Evolutionary conservation across 2,113 vertebrate genomes (phyloP), one percentile per base, ranked within the genome.

Genomic region (Paedocypris sp.): DNA sequence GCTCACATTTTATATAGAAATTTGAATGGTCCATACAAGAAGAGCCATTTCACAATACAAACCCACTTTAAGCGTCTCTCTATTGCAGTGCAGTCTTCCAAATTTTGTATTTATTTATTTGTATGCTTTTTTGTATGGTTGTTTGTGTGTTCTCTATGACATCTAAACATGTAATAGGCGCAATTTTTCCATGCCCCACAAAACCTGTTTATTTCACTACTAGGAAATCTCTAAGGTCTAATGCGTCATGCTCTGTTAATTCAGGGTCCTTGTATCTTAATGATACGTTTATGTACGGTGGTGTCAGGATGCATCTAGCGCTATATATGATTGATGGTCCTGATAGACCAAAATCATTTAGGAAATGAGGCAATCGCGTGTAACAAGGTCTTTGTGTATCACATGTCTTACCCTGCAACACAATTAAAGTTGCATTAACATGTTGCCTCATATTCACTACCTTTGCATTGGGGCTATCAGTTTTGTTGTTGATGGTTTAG

Each of bases 341-440:
- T 22, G 3, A 11, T 18, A 39, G 15, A 18, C 11, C 11, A 22
- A 42, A 57, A 11, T 26, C 22, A 15, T 58, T 53, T 43, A 32
- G 3, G 26, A 38, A 8, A 32, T 58, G 54, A 58, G 54, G 26
- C 54, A 58, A 58, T 32, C 42, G 26, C 39, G 32, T 43, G 54
- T 22, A 58, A 58, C 39, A 31, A 1, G 5, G 15, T 2, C 39
- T 32, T 15, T 12, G 22, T 57, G 11, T 31, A 43, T 43, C 53
- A 57, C 39, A 43, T 20, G 25, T 29, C 22, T 20, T 12, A 57
- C 13, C 4, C 53, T 32, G 26, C 26, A 43, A 20, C 25, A 31
- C 39, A 58, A 58, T 58, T 43, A 58, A 43, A 58, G 18, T 58
- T 43, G 29, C 54, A 58, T 58, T 43, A 58, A 58, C 42, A 58